phyloP scores from a whole-genome alignment of 2,113 vertebrate species.

The Hypocryptadius cinnamomeus region DNA sequence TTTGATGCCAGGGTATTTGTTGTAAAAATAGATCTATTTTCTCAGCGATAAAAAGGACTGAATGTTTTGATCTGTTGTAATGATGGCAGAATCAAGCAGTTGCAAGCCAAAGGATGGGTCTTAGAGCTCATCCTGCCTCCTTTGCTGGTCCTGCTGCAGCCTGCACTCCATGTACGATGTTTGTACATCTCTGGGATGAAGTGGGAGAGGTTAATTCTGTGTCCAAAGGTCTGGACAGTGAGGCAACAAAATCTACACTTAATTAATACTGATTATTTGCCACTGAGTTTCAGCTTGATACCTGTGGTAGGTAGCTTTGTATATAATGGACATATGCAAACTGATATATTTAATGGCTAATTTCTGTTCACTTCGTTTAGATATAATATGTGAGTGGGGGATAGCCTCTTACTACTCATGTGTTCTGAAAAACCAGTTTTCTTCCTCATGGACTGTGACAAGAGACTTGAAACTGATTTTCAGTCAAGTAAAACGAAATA shows the following conservation, averaged over 20 bases:
- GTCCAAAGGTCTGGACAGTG: neutral
- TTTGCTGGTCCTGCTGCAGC: neutral
- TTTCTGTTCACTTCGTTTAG: neutral
- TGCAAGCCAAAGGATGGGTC: neutral
- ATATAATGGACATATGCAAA: neutral
- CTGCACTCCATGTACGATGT: accelerated
- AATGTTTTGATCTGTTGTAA: neutral
- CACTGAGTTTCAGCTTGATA: neutral
- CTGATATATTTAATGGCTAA: neutral
- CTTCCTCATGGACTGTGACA: neutral
- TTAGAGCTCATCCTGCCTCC: neutral
- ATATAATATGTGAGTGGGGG: neutral
- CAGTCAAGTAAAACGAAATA: neutral
- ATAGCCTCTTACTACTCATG: neutral
- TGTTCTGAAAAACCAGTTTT: neutral
- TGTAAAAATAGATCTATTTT: slow-evolving; percentile 13
- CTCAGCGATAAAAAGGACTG: neutral
- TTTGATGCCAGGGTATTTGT: neutral
- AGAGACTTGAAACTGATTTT: neutral
- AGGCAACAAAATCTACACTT: neutral
- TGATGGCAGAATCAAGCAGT: neutral
- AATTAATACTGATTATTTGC: neutral
- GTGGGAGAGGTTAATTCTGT: neutral
- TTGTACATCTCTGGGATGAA: neutral
- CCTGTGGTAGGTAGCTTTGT: neutral